phyloP scores from a whole-genome alignment of 2,797 vertebrate genomes.

The Babyrousa celebensis region DNA sequence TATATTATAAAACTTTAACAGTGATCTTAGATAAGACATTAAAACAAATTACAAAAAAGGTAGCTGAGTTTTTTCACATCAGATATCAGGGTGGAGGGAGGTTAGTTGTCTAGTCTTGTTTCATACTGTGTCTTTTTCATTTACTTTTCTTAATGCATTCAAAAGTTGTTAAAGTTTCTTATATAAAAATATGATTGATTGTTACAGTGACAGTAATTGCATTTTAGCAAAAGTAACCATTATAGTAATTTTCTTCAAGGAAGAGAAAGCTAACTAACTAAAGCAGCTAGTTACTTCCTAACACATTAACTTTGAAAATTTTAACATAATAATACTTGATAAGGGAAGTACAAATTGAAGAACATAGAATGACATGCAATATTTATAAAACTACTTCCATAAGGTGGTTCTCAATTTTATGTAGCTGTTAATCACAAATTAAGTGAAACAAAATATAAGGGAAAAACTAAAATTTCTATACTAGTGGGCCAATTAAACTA shows the following conservation, averaged over 20 bases:
- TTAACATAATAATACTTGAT: constrained; percentile 88
- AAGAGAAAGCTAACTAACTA: constrained; percentile 92
- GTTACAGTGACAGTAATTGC: constrained; percentile 94
- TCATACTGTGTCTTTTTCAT: constrained; percentile 87
- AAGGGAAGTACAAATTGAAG: constrained; percentile 90
- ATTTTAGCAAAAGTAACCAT: constrained; percentile 94
- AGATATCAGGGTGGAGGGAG: constrained; percentile 60
- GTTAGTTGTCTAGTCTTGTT: constrained; percentile 83
- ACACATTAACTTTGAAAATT: constrained; percentile 91
- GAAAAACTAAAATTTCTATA: constrained; percentile 77
- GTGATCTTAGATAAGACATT: constrained; percentile 81
- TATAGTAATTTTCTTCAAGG: constrained; percentile 92
- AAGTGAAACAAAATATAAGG: constrained; percentile 84
- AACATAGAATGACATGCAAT: constrained; percentile 86
- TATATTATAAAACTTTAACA: constrained; percentile 38
- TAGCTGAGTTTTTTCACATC: constrained; percentile 76
- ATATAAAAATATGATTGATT: constrained; percentile 92
- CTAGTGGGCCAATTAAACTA: constrained; percentile 78
- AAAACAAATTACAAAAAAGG: constrained; percentile 73
- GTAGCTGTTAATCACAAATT: constrained; percentile 82
- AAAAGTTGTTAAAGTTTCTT: constrained; percentile 90
- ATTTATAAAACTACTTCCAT: constrained; percentile 83
- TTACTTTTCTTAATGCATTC: constrained; percentile 90
- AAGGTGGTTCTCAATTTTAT: constrained; percentile 83
- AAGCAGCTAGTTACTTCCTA: constrained; percentile 92